Evolutionary conservation across 2,113 vertebrate species (phyloP).

Genomic region (Micronisus gabar): DNA sequence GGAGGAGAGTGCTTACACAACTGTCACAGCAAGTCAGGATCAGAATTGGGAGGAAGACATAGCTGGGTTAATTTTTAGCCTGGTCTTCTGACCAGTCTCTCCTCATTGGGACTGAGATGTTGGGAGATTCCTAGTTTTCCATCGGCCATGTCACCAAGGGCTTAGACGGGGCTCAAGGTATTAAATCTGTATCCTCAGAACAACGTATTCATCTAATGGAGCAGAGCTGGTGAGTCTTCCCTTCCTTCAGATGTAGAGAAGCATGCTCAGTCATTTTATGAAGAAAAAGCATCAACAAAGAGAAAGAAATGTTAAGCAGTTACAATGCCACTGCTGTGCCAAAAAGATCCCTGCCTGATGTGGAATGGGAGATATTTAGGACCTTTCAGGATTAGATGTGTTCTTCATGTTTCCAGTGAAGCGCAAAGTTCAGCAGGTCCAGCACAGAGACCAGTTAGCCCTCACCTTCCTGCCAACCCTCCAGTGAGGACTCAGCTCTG

Average conservation of each 20-base stretch:
- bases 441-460: not conserved
- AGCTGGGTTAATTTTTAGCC: not conserved
- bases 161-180: not conserved
- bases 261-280: not conserved
- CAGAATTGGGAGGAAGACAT: not conserved
- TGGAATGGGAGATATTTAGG: not conserved
- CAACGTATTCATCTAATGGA: not conserved
- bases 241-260: not conserved
- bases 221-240: not conserved
- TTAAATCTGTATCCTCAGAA: not conserved
- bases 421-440: not conserved
- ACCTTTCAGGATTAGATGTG: not conserved
- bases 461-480: not conserved
- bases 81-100: not conserved
- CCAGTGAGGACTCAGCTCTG: not conserved
- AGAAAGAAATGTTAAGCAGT: not conserved
- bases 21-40: not conserved
- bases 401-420: not conserved
- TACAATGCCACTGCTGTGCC: not conserved
- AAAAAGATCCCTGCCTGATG: not conserved
- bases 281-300: not conserved
- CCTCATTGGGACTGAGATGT: not conserved
- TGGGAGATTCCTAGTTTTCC: not conserved
- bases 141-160: rapidly evolving
- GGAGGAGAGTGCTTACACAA: not conserved